Conservation (phyloP, 2,888 invertebrate genomes). For the Phortica okadai region DNA sequence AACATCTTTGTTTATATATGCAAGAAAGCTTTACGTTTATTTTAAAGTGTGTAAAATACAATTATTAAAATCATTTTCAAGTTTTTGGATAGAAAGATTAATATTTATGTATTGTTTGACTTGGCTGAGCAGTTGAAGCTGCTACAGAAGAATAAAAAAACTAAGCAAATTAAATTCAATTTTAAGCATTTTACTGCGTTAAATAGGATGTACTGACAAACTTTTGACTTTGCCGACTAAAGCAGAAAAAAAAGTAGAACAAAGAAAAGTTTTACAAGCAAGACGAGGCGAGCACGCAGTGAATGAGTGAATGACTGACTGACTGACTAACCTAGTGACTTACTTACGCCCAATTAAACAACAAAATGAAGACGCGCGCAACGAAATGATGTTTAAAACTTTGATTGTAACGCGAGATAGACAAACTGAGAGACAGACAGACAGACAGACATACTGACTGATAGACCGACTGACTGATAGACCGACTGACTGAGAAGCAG, state of each 20-base stretch:
- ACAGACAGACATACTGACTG: constrained; percentile 13
- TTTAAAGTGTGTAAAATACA: constrained; percentile 36
- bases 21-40: constrained; percentile 24
- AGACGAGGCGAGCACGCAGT: constrained; percentile 11
- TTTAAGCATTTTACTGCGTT: no score
- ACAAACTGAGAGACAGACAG: background rate
- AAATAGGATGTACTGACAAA: no score
- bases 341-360: constrained; percentile 29
- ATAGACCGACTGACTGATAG: constrained; percentile 37
- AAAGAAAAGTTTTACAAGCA: constrained; percentile 60
- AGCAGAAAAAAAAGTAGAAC: constrained; percentile 18
- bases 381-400: constrained; percentile 26
- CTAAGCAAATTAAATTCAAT: constrained; percentile 33
- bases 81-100: background rate
- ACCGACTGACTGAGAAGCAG: constrained; percentile 25
- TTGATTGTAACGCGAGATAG: constrained; percentile 4
- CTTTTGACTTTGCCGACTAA: no score
- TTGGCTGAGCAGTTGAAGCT: background rate
- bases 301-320: background rate
- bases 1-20: constrained; percentile 6
- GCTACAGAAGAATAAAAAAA: constrained; percentile 36
- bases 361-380: constrained; percentile 5
- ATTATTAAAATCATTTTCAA: background rate
- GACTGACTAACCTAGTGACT: background rate
- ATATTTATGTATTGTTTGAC: background rate